phyloP scores from a whole-genome alignment of 2,113 vertebrate genomes.

The Chlamydotis undulata region DNA sequence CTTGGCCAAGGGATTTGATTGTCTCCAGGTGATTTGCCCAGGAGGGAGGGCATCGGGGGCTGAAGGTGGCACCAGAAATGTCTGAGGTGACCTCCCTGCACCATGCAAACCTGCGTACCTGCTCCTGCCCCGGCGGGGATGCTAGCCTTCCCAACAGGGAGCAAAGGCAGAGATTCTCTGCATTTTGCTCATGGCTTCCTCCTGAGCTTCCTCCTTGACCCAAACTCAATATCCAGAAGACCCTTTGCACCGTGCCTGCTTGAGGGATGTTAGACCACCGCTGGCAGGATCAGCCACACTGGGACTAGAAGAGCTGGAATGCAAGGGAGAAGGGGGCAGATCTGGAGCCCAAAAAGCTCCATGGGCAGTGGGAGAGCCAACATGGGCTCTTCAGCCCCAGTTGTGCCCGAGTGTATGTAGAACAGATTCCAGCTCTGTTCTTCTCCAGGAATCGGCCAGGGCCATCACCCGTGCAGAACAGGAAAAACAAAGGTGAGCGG shows the following conservation, averaged over 20 bases:
- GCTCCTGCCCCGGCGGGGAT: fast-evolving
- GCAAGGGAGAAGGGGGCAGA: neutral
- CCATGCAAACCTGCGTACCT: neutral
- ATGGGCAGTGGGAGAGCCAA: neutral
- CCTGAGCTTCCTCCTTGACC: neutral
- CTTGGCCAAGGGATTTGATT: neutral
- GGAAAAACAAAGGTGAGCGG: neutral
- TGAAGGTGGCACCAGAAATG: neutral
- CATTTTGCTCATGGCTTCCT: neutral
- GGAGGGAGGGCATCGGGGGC: neutral
- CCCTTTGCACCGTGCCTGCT: neutral
- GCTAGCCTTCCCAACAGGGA: neutral
- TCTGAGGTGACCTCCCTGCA: neutral
- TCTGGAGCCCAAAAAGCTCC: neutral
- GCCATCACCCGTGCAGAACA: fast-evolving
- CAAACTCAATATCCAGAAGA: neutral
- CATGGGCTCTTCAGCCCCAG: fast-evolving
- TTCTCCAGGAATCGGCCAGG: neutral
- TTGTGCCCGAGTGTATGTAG: neutral
- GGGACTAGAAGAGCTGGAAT: neutral
- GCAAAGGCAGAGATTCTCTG: neutral
- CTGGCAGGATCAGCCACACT: neutral
- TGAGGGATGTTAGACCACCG: neutral
- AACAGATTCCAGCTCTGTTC: neutral
- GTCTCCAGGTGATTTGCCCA: neutral